phyloP scores from a whole-genome alignment of 2,113 vertebrate genomes.

The Otocyon megalotis region DNA sequence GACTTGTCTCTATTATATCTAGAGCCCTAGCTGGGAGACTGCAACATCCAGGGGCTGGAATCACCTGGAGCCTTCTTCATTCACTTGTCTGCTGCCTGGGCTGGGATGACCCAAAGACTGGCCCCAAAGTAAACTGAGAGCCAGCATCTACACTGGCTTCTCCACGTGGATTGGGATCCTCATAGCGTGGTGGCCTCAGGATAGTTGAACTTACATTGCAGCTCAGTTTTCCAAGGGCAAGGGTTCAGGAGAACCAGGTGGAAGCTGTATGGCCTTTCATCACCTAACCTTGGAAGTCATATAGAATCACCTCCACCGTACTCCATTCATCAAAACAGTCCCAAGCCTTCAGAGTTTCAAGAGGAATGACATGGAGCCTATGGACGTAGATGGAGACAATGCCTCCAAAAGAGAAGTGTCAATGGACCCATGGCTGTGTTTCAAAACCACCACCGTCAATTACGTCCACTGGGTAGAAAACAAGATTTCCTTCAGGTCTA shows the following conservation, averaged over 20 bases:
- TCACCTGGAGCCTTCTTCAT: background rate
- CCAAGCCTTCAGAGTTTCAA: background rate
- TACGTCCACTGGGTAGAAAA: background rate
- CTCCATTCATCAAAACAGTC: background rate
- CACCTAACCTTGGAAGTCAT: background rate
- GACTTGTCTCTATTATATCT: background rate
- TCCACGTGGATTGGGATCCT: background rate
- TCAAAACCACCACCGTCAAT: background rate
- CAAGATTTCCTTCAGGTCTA: background rate
- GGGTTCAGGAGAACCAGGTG: background rate
- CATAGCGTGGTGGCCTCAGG: background rate
- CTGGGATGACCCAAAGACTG: background rate
- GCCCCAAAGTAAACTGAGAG: background rate
- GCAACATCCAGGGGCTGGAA: background rate
- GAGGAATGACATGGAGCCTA: background rate
- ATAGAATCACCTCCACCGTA: background rate
- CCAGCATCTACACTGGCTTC: fast-evolving
- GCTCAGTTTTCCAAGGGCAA: background rate
- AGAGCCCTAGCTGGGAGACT: background rate
- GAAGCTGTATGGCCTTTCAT: background rate
- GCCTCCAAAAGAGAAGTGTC: background rate
- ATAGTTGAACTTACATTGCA: background rate
- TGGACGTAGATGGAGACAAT: background rate
- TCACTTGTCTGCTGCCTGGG: no score
- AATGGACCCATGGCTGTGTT: background rate